These are phyloP conservation scores for Nephrotoma appendiculata DNA, from an alignment of 2,888 invertebrate species.

Conservation along the genomic window DNA sequence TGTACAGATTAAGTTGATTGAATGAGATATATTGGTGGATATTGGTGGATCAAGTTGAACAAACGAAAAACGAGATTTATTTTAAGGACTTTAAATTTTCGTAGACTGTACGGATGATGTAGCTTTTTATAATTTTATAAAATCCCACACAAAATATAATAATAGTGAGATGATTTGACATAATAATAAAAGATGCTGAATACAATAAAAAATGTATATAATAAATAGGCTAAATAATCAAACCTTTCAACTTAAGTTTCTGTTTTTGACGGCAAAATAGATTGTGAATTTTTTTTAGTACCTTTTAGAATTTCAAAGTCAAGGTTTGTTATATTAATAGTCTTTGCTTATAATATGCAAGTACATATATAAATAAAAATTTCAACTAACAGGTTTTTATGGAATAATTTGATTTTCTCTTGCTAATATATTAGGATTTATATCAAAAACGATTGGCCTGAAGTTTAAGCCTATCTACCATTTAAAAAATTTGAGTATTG, in stretches of 20 bases:
- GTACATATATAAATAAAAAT: no score
- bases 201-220: background rate
- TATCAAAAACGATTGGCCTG: no score
- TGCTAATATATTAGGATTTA: no score
- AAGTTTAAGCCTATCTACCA: no score
- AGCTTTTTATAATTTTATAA: background rate
- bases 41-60: background rate
- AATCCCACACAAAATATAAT: background rate
- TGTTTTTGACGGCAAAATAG: background rate
- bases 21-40: background rate
- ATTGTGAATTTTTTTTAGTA: background rate
- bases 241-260: background rate
- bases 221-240: background rate
- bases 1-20: background rate
- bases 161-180: background rate
- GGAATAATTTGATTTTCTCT: no score
- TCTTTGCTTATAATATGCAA: no score
- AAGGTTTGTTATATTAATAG: no score
- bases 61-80: background rate
- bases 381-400: no score
- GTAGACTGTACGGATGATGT: background rate
- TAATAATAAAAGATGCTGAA: background rate
- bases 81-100: background rate
- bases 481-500: no score
- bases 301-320: no score